Percentiles rank a stretch among this genome's conserved stretches.
Conservation (phyloP, 2,113 vertebrate species). For the Brachirus orientalis region DNA sequence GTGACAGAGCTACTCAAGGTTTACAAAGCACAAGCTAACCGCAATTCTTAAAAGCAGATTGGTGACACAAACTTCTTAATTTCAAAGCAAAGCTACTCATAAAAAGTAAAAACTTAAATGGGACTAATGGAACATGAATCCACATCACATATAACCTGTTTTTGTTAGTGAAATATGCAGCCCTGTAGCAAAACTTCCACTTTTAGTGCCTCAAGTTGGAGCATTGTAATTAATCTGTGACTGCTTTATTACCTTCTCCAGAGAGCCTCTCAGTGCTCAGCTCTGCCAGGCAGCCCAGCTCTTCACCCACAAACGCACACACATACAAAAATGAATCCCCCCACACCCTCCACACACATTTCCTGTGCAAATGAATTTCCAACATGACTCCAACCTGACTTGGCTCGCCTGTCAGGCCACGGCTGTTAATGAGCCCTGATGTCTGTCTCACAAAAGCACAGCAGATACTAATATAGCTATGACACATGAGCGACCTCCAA, state of each 20-base stretch:
- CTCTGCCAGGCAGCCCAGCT: background rate
- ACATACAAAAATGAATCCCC: background rate
- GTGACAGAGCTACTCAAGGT: no score
- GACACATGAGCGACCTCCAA: slow-evolving; percentile 2
- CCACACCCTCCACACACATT: background rate
- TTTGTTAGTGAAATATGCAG: slow-evolving; percentile 1
- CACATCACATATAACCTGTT: background rate
- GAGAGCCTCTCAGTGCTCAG: slow-evolving; percentile 1
- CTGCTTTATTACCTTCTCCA: slow-evolving; percentile 30
- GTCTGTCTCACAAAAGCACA: slow-evolving; percentile 37
- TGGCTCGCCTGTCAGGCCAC: slow-evolving; percentile 57
- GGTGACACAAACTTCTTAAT: no score
- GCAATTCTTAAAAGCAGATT: no score
- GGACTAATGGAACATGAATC: slow-evolving; percentile 1
- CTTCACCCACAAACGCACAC: background rate
- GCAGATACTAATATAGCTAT: slow-evolving; percentile 27
- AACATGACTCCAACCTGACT: slow-evolving; percentile 55
- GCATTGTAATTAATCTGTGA: slow-evolving; percentile 41
- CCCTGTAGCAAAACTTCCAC: slow-evolving; percentile 11
- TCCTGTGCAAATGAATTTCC: slow-evolving; percentile 69
- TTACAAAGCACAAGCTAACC: no score
- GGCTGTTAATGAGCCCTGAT: slow-evolving; percentile 58
- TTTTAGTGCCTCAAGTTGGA: background rate
- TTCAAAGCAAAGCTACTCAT: no score
- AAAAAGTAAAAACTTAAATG: no score